Evolutionary conservation across 2,888 invertebrate species (phyloP), one percentile per base, ranked within the genome.

Genomic region (Chymomyza caudatula): DNA sequence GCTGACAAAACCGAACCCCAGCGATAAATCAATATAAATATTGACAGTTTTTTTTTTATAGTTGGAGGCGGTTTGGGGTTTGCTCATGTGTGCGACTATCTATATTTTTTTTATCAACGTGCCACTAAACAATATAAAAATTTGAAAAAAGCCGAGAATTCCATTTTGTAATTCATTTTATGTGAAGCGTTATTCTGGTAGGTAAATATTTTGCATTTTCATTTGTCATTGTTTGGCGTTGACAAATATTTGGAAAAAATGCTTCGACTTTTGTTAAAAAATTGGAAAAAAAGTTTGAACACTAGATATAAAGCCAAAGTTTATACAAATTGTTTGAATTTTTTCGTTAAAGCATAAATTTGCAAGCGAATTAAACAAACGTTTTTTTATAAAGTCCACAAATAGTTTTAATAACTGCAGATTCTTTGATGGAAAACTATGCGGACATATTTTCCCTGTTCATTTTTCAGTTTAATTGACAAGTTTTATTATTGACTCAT

Each of bases 21-120:
- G 63, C 55, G 44, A 78, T 84, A 76, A 85, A 80, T 80, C 79
- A 80, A 80, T 80, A 78, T 62, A 81, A 74, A 75, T 77, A 73
- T 85, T 75, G 86, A 75, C 80, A 83, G 76, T 73, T 85, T 74
- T 64, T 64, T 60, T 72, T 83, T 71, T 64, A 64, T 60, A 65
- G 73, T 61, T 69, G 53, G 63, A 17, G 55, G 42, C 17, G 23
- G 23, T 29, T 13, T 1, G 17, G 17, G 64, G 59, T 66, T 60
- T 5, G 44, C 15, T 47, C 44, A 17, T 52, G 52, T 55, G 17
- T 43, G 60, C 29, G 58, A 60, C 58, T 49, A 37, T 37, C 11
- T 37, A 11, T 37, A 5, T 25, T 25, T 25, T 25, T 63, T 60
- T 63, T 71, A 65, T 71, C 71, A 6, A 17, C 53, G 49, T 20